These are phyloP conservation scores for Cardinalis cardinalis DNA, from an alignment of 2,113 vertebrate species.

Conservation along the genomic window DNA sequence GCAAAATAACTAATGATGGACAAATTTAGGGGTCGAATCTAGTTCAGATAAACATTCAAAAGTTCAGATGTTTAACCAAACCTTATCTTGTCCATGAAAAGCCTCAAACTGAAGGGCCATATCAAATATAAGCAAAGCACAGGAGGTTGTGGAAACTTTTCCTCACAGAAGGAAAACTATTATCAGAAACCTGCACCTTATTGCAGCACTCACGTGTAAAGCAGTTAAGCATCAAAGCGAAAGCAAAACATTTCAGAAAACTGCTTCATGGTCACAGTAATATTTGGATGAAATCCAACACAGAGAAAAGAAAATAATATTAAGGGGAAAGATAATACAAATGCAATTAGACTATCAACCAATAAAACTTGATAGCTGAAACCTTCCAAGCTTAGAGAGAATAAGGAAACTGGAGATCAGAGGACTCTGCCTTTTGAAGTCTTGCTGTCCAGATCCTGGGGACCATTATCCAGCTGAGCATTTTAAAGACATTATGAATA, in stretches of 20 bases:
- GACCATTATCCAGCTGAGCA: conserved; percentile 19
- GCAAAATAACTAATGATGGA: conserved; percentile 57
- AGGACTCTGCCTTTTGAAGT: conserved; percentile 44
- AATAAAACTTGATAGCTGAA: conserved; percentile 61
- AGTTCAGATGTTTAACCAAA: conserved; percentile 63
- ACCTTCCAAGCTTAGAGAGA: conserved; percentile 52
- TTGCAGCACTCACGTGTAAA: conserved; percentile 6
- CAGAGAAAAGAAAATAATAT: conserved; percentile 48
- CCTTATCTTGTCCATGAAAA: conserved; percentile 66
- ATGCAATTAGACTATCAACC: conserved; percentile 61
- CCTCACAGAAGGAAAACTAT: conserved; percentile 10
- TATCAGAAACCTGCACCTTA: conserved; percentile 55
- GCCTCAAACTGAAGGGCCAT: background rate
- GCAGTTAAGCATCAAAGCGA: conserved; percentile 51
- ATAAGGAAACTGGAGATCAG: conserved; percentile 43
- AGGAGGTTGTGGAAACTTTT: conserved; percentile 37
- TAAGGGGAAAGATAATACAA: conserved; percentile 54
- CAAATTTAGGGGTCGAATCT: conserved; percentile 49
- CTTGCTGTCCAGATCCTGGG: conserved; percentile 20
- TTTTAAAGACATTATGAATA: conserved; percentile 39
- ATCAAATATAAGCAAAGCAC: conserved; percentile 33
- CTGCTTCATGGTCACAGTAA: background rate
- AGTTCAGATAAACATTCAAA: conserved; percentile 63
- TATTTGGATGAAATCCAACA: conserved; percentile 52
- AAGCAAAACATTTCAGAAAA: conserved; percentile 49